Base-by-base conservation (phyloP, 2,797 vertebrate genomes). In the Crocodylus rhombifer region DNA sequence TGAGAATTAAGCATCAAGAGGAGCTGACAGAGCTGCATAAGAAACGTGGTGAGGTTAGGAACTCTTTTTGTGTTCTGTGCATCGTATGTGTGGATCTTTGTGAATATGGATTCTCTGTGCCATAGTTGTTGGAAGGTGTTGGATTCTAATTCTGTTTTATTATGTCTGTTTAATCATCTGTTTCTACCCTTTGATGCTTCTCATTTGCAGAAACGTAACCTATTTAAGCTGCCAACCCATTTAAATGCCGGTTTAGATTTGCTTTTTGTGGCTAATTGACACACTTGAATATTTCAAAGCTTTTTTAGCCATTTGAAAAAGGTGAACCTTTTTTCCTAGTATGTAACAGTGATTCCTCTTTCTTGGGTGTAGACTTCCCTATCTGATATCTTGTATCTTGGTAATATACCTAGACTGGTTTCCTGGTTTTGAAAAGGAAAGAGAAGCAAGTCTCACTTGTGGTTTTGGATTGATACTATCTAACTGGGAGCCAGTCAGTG, bases 11-110 rank as follows among this genome's bases (percentile, higher is more conserved):
- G 85, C 99, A 99, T 94, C 99, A 99, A 85, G 99, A 99, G 96
- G 99, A 99, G 91, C 98, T 99, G 89, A 99, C 99, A 0, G 99
- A 99, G 84, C 98, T 99, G 75, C 99, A 99, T 97, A 99, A 99
- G 98, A 99, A 99, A 77, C 98, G 99, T 82, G 99, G 99, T 62
- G 99, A 99, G 99, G 99, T 99, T 94, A 91, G 91, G 25, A 82
- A 33, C 17, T 62, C 25, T 3, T 79, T 16, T 23, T 0, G 0
- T 61, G 36, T 84, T 69, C 63, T 85, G 1, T 42, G 2, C 30
- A 21, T 21, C 76, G 23, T 21, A 2, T 18, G 2, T 0, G 0
- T 56, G 58, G 25, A 51, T 21, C 55, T 17, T 42, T 33, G 56
- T 36, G 20, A 89, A 33, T 0, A 1, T 55, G 74, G 30, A 42